Base-by-base conservation (phyloP, 2,888 invertebrate genomes). In the Troides helena region DNA sequence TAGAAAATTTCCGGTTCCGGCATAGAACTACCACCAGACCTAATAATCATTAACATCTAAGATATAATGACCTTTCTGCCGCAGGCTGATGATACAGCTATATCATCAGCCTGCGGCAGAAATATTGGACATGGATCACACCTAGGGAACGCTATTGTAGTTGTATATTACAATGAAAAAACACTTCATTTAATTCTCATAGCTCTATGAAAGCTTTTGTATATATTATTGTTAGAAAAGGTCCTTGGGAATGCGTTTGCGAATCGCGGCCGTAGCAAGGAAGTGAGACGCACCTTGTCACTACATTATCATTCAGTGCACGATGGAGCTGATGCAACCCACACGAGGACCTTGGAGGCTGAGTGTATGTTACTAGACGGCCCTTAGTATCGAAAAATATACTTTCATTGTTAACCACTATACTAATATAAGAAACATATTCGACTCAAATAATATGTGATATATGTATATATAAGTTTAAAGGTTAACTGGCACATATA, bases 291-390 rank as follows among this genome's bases (percentile, higher is more conserved):
- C 46, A 14, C 4, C 46, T 46, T 18, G 21, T 25, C 30, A 43
- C 30, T 23, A 7, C 43, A 69, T 69, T 61, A 21, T 56, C 43
- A 65, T 69, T 61, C 62, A 23, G 21, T n/a, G 21, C 57, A 57
- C 65, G 61, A 46, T 14, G 56, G 69, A 61, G 57, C 43, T 69
- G 65, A 69, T 56, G 65, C 65, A 21, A 56, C 17, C 14, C n/a
- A 12, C 30, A 39, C 43, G 39, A 39, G 25, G 25, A 30, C 65
- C 65, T 69, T 65, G 65, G 46, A 25, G 50, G 0, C 43, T 56
- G 6, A 57, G 56, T 46, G 5, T 62, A 61, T 69, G n/a, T 53
- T 53, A 53, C 50, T 50, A 50, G 50, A 14, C 53, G 53, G 18
- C 53, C 53, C 53, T 53, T 53, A n/a, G 53, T 18, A n/a, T 53